Base-by-base conservation (phyloP, 2,888 invertebrate genomes). In the Eupithecia pulchellata region DNA sequence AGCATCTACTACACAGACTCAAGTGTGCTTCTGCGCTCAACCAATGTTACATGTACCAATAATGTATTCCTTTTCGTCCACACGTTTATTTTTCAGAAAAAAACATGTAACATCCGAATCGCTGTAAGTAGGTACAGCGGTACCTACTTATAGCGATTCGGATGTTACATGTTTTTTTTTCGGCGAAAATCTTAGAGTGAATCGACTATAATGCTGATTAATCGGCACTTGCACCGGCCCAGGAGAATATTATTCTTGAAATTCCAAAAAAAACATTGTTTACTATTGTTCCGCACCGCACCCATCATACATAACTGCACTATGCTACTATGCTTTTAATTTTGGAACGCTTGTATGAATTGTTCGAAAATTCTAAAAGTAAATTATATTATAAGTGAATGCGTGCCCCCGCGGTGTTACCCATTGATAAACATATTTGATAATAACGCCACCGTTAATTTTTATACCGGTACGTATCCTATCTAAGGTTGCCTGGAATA, bases 161-260 rank as follows among this genome's bases (percentile, higher is more conserved):
- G 36, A 14, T 36, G 13, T 36, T 36, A 4, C 36, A 14, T 39
- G 14, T 17, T 0, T 17, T 17, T 39, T 39, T 14, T 14, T 14
- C 4, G 17, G 5, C 17, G 39, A 39, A 39, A 39, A 39, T 39
- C 39, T 36, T 36, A 9, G 36, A 36, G 36, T 36, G 13, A 14
- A 14, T 36, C 14, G 39, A 11, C 27, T 14, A 27, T 4, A 29
- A 13, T 14, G 27, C 55, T 6, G 9, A 14, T 14, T 25, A 6
- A 55, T 25, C 55, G 29, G 29, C 30, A 17, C 29, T 58, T 32
- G 13, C 29, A 58, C 29, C 9, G n/a, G 14, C 30, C 57, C 58
- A 20, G 20, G 64, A 58, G 58, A 68, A 64, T 64, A 69, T 64
- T 47, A 64, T 64, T 69, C 57, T 60, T 64, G 63, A 55, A 65